Evolutionary conservation across 2,797 vertebrate genomes (phyloP).

Genomic region (Catostomus latipinnis): DNA sequence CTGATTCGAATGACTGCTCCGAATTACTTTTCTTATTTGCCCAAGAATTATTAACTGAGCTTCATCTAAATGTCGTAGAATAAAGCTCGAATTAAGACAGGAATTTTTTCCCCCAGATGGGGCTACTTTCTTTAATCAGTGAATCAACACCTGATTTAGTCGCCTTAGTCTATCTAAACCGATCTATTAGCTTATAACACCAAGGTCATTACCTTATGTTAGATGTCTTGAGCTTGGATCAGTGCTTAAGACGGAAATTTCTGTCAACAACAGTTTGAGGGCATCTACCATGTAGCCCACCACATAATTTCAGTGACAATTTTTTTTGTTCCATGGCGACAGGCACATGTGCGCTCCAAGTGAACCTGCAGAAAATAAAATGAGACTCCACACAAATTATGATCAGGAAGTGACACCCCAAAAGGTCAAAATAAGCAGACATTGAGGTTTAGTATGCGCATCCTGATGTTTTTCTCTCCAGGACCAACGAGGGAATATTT

Average conservation of each 20-base stretch:
- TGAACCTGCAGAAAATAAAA: background rate
- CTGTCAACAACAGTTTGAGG: background rate
- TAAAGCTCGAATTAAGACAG: constrained; percentile 4
- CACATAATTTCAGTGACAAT: background rate
- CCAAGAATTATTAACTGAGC: constrained; percentile 65
- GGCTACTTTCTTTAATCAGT: constrained; percentile 8
- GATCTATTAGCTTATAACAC: background rate
- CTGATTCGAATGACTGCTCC: constrained; percentile 29
- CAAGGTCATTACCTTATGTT: constrained; percentile 8
- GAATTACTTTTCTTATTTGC: constrained; percentile 39
- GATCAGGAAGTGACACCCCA: background rate
- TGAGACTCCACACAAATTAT: background rate
- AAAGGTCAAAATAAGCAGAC: background rate
- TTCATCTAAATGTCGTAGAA: constrained; percentile 4
- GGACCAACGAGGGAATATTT: background rate
- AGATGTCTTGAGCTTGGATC: constrained; percentile 45
- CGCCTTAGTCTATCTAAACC: constrained; percentile 14
- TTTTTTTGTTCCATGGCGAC: background rate
- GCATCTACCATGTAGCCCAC: background rate
- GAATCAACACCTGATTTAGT: background rate
- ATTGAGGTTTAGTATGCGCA: background rate
- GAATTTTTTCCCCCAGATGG: background rate
- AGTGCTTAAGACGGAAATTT: background rate
- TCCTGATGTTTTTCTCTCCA: background rate
- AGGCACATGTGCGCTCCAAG: background rate